Conservation (phyloP, 1,140 invertebrate species). For the Orchestia grillus region DNA sequence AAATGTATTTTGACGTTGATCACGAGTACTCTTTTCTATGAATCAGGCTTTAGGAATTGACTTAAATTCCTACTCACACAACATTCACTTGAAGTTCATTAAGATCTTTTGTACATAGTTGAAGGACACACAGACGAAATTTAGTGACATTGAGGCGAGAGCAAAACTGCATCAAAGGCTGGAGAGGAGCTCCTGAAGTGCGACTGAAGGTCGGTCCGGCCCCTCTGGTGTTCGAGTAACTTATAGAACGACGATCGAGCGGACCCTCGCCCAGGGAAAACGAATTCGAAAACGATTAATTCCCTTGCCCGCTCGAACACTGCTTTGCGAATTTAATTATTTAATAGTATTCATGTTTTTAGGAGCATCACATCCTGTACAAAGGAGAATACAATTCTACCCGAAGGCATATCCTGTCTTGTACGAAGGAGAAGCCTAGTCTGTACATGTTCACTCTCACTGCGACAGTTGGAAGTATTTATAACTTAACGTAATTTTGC, state of each 20-base stretch:
- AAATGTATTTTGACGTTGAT: not conserved
- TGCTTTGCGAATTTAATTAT: not conserved
- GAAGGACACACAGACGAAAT: not conserved
- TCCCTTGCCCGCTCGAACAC: not conserved
- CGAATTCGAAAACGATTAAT: not conserved
- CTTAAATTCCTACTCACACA: not conserved
- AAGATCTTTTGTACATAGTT: not conserved
- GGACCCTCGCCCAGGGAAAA: not conserved
- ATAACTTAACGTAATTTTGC: not conserved
- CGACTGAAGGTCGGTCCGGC: not conserved
- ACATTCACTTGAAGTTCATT: not conserved
- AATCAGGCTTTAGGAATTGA: not conserved
- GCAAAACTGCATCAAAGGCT: not conserved
- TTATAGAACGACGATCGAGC: not conserved
- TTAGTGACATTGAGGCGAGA: not conserved
- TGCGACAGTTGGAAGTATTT: not conserved
- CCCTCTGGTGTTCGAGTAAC: not conserved
- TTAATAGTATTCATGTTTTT: not conserved
- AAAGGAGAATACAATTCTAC: not conserved
- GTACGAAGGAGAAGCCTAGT: not conserved
- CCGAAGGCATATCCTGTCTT: not conserved
- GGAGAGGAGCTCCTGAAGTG: not conserved
- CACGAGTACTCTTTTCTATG: not conserved
- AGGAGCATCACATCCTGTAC: not conserved
- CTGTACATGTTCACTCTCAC: not conserved